phyloP scores from a whole-genome alignment of 2,888 invertebrate species.

The Thymelicus acteon region DNA sequence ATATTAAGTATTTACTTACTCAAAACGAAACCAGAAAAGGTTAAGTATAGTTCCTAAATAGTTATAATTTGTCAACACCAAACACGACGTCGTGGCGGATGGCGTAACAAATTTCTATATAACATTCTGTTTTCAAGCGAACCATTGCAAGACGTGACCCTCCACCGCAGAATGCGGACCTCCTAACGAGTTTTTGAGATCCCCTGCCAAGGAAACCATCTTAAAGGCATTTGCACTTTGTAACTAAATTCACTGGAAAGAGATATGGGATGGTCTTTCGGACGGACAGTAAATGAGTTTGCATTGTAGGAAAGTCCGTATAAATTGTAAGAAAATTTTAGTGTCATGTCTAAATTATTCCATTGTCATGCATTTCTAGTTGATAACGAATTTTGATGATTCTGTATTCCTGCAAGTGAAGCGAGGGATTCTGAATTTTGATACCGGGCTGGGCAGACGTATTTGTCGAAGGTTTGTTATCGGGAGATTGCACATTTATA shows the following conservation, averaged over 20 bases:
- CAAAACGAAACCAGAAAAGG: not conserved
- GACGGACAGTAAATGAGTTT: constrained; percentile 17
- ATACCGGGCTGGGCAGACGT: no score
- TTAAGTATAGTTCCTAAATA: constrained; percentile 1
- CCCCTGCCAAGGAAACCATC: constrained; percentile 71
- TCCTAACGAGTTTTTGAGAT: constrained; percentile 83
- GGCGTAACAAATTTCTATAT: constrained; percentile 53
- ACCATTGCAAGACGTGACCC: constrained; percentile 74
- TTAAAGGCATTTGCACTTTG: constrained; percentile 82
- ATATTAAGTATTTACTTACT: no score
- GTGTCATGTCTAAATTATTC: constrained; percentile 14
- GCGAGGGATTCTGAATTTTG: no score
- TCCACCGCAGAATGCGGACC: constrained; percentile 72
- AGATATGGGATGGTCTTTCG: constrained; percentile 39
- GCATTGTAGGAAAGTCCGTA: constrained; percentile 13
- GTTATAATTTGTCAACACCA: constrained; percentile 22
- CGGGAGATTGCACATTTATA: no score
- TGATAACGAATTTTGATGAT: not conserved
- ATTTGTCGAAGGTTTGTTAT: no score
- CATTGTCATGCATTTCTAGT: not conserved
- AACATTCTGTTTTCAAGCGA: constrained; percentile 70
- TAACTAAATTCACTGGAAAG: constrained; percentile 65
- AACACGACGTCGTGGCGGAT: constrained; percentile 4
- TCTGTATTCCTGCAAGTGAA: no score
- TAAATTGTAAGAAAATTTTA: constrained; percentile 38